phyloP scores from a whole-genome alignment of 92 coral and sea anemone species.

The Phenganax stokvisi region DNA sequence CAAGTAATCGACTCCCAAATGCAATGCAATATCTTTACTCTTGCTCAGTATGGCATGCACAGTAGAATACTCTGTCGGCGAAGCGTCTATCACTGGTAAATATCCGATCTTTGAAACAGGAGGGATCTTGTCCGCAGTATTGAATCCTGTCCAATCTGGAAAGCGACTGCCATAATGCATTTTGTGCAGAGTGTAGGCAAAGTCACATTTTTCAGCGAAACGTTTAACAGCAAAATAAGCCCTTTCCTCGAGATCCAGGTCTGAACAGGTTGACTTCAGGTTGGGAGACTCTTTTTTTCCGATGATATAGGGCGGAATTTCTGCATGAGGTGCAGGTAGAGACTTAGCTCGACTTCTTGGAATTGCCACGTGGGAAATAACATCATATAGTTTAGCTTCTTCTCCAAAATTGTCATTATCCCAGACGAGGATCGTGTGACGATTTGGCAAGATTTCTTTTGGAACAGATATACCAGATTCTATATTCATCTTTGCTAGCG shows the following conservation, averaged over 20 bases:
- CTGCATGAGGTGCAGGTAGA: background rate
- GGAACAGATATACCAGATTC: conserved; percentile 11
- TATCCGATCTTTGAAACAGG: conserved; percentile 41
- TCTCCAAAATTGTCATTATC: conserved; percentile 23
- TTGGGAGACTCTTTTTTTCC: conserved; percentile 29
- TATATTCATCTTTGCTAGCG: conserved; percentile 19
- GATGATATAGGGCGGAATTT: conserved; percentile 22
- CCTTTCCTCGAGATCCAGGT: conserved; percentile 8
- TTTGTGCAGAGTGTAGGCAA: conserved; percentile 15
- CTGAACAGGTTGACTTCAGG: conserved; percentile 11
- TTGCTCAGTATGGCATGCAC: conserved; percentile 18
- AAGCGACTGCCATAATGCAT: conserved; percentile 31
- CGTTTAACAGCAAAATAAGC: conserved; percentile 1
- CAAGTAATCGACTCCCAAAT: background rate
- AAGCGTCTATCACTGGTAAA: conserved; percentile 42
- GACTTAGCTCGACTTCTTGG: conserved; percentile 27
- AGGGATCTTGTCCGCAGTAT: conserved; percentile 41
- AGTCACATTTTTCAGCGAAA: conserved; percentile 26
- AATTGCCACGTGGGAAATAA: conserved; percentile 8
- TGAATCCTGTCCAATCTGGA: conserved; percentile 51
- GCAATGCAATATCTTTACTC: conserved; percentile 20
- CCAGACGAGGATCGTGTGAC: conserved; percentile 18
- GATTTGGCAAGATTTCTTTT: conserved; percentile 22
- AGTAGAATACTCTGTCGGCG: conserved; percentile 42
- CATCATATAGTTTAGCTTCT: conserved; percentile 7